phyloP scores from a whole-genome alignment of 2,888 invertebrate species.

The Drosophila anceps region DNA sequence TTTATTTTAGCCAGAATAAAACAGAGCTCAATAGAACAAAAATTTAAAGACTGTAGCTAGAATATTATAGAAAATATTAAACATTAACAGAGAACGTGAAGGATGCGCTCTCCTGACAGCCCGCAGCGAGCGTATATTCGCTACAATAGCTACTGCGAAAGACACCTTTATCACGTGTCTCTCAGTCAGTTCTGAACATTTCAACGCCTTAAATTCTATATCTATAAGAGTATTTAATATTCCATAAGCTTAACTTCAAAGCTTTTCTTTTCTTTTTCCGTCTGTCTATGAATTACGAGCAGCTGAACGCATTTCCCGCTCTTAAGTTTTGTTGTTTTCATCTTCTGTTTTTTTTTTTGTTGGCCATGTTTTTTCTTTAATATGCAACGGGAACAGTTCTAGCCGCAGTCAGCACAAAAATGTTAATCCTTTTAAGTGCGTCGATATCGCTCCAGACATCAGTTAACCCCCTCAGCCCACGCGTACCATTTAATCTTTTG shows the following conservation, averaged over 20 bases:
- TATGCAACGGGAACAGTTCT: constrained; percentile 53
- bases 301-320: constrained; percentile 29
- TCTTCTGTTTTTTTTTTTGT: constrained; percentile 3
- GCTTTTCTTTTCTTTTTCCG: not conserved
- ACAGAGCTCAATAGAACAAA: too few relatives aligned
- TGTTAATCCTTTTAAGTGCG: constrained; percentile 80
- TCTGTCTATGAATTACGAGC: constrained; percentile 45
- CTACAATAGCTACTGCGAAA: too few relatives aligned
- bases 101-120: too few relatives aligned
- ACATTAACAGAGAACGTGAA: too few relatives aligned
- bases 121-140: too few relatives aligned
- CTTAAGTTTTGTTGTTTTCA: constrained; percentile 4
- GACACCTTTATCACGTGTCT: too few relatives aligned
- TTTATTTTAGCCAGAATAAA: too few relatives aligned
- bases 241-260: rapidly evolving
- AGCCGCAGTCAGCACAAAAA: constrained; percentile 69
- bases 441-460: constrained; percentile 60
- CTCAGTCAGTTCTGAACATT: too few relatives aligned
- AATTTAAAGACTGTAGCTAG: too few relatives aligned
- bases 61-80: too few relatives aligned
- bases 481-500: constrained; percentile 68
- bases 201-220: too few relatives aligned
- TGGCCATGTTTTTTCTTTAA: constrained; percentile 56
- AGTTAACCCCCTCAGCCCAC: constrained; percentile 16
- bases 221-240: not conserved